Evolutionary conservation across 2,888 invertebrate species (phyloP).

Genomic region (Deilephila porcellus): DNA sequence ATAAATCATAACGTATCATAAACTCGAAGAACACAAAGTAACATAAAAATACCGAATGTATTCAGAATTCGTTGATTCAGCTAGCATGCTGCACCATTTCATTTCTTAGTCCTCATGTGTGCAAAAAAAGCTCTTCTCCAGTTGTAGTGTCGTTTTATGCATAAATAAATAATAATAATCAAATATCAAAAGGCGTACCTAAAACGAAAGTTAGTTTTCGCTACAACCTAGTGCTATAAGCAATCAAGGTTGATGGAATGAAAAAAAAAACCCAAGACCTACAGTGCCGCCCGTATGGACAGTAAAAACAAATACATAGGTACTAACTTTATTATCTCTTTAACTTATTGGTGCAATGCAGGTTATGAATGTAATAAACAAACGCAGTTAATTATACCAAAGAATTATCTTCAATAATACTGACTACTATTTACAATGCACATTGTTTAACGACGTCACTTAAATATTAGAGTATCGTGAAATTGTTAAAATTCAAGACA

Average conservation of each 20-base stretch:
- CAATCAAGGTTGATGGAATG: background rate
- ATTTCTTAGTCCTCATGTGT: conserved; percentile 36
- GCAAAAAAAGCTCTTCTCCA: conserved; percentile 39
- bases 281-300: background rate
- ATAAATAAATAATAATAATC: background rate
- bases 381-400: background rate
- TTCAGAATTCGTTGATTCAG: conserved; percentile 43
- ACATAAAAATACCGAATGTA: conserved; percentile 33
- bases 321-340: background rate
- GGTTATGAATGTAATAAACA: background rate
- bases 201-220: background rate
- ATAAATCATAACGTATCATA: conserved; percentile 47
- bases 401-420: background rate
- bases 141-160: background rate
- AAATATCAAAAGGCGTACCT: background rate
- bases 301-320: background rate
- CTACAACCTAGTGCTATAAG: background rate
- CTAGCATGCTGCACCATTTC: conserved; percentile 44
- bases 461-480: conserved; percentile 25
- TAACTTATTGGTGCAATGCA: background rate
- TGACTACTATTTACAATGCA: conserved; percentile 24
- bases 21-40: conserved; percentile 42
- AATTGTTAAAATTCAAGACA: conserved; percentile 31
- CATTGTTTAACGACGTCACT: conserved; percentile 21
- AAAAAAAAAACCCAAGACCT: background rate